Conservation (phyloP, 2,797 vertebrate species). For the Danio albolineatus region DNA sequence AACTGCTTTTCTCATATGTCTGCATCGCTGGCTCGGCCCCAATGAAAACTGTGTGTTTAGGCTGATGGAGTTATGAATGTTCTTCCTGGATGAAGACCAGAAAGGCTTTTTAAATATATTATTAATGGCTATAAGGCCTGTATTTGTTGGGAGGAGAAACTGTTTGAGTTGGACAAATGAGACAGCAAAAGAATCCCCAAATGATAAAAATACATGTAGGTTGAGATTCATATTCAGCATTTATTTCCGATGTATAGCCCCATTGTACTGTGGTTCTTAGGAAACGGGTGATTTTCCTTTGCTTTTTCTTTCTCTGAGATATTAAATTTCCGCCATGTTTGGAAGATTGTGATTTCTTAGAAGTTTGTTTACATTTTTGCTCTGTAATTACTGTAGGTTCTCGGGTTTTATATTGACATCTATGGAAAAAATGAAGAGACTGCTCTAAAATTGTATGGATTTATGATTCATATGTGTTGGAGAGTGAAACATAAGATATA, state of each 20-base stretch:
- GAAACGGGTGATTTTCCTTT: slow-evolving; percentile 47
- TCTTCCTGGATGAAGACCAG: slow-evolving; percentile 58
- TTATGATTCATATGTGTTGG: too few relatives aligned
- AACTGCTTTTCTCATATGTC: slow-evolving; percentile 56
- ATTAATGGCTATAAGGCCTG: slow-evolving; percentile 62
- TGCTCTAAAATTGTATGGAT: too few relatives aligned
- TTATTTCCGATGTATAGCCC: slow-evolving; percentile 51
- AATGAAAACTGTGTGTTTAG: slow-evolving; percentile 65
- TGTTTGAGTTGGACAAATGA: slow-evolving; percentile 60
- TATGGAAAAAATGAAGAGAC: too few relatives aligned
- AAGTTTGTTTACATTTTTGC: slow-evolving; percentile 45
- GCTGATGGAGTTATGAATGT: slow-evolving; percentile 67
- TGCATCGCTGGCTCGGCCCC: slow-evolving; percentile 58
- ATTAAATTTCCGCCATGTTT: slow-evolving; percentile 51
- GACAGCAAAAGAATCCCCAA: slow-evolving; percentile 53
- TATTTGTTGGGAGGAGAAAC: slow-evolving; percentile 51
- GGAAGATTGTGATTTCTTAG: slow-evolving; percentile 45
- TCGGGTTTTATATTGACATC: too few relatives aligned
- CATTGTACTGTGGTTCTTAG: slow-evolving; percentile 46
- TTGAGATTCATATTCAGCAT: slow-evolving; percentile 51
- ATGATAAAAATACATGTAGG: slow-evolving; percentile 57
- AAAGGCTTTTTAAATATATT: slow-evolving; percentile 63
- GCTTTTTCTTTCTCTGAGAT: slow-evolving; percentile 31
- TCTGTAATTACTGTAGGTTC: slow-evolving; percentile 29
- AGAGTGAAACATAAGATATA: too few relatives aligned